Evolutionary conservation across 2,888 invertebrate species (phyloP).

Genomic region (Phortica okadai): DNA sequence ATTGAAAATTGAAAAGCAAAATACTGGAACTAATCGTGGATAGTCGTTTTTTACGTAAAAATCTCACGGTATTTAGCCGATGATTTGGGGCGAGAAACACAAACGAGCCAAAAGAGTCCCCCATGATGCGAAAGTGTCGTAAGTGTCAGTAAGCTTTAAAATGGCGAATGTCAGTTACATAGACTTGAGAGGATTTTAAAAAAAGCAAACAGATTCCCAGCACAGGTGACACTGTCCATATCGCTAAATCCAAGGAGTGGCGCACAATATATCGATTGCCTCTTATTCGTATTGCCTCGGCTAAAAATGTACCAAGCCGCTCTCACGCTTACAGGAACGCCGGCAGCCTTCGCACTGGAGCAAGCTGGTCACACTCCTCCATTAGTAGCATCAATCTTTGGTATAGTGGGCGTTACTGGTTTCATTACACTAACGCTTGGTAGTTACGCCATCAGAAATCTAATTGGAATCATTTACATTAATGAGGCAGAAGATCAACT

Average conservation of each 20-base stretch:
- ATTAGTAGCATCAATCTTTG: constrained; percentile 54
- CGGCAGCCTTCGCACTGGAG: constrained; percentile 68
- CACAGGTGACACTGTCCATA: background rate
- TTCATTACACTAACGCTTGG: constrained; percentile 78
- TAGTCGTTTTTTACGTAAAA: too few species aligned
- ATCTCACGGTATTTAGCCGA: too few species aligned
- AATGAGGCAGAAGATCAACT: constrained; percentile 79
- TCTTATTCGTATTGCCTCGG: constrained; percentile 72
- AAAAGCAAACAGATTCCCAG: background rate
- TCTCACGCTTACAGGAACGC: constrained; percentile 71
- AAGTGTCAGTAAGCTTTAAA: too few species aligned
- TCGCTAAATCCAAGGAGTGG: constrained; percentile 53
- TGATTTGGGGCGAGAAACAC: too few species aligned
- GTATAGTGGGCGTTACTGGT: constrained; percentile 78
- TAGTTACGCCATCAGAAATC: constrained; percentile 79
- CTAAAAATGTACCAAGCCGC: constrained; percentile 77
- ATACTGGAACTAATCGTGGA: too few species aligned
- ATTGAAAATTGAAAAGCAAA: too few species aligned
- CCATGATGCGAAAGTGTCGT: too few species aligned
- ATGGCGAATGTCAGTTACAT: too few species aligned
- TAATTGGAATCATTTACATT: constrained; percentile 83
- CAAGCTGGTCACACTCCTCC: constrained; percentile 58
- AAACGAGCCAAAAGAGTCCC: too few species aligned
- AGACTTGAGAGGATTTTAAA: background rate
- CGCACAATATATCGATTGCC: constrained; percentile 76